Evolutionary conservation across 2,113 vertebrate genomes (phyloP).

Genomic region (Lontra canadensis): DNA sequence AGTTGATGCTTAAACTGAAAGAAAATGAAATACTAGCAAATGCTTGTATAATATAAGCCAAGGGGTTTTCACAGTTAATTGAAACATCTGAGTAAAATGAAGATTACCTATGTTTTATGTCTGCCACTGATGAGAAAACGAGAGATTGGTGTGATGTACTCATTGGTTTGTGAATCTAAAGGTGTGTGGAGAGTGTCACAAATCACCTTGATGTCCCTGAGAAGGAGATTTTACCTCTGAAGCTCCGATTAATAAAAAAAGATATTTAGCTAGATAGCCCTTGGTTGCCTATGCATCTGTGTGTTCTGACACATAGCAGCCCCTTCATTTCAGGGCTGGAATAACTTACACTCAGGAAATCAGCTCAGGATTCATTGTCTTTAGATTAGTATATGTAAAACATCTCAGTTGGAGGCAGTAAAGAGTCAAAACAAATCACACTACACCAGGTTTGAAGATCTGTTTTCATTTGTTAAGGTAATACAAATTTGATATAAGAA

Average conservation of each 20-base stretch:
- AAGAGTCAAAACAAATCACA: slow-evolving; percentile 49
- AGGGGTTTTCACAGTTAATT: slow-evolving; percentile 64
- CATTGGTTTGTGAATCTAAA: slow-evolving; percentile 68
- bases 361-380: slow-evolving; percentile 60
- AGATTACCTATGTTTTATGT: slow-evolving; percentile 62
- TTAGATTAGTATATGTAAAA: slow-evolving; percentile 72
- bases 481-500: slow-evolving; percentile 65
- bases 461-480: slow-evolving; percentile 58
- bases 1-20: slow-evolving; percentile 30
- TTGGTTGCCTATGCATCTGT: slow-evolving; percentile 3
- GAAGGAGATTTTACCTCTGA: slow-evolving; percentile 56
- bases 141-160: slow-evolving; percentile 31
- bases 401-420: slow-evolving; percentile 58
- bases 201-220: slow-evolving; percentile 35
- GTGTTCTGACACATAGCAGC: slow-evolving; percentile 46
- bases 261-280: slow-evolving; percentile 5
- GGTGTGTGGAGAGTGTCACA: slow-evolving; percentile 55
- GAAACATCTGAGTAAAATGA: slow-evolving; percentile 58
- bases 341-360: slow-evolving; percentile 60
- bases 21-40: slow-evolving; percentile 53
- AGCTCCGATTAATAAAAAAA: slow-evolving; percentile 66
- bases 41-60: slow-evolving; percentile 33
- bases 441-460: slow-evolving; percentile 4
- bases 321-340: slow-evolving; percentile 52
- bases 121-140: slow-evolving; percentile 59